phyloP scores from a whole-genome alignment of 2,797 vertebrate genomes.

The Momotus momota region DNA sequence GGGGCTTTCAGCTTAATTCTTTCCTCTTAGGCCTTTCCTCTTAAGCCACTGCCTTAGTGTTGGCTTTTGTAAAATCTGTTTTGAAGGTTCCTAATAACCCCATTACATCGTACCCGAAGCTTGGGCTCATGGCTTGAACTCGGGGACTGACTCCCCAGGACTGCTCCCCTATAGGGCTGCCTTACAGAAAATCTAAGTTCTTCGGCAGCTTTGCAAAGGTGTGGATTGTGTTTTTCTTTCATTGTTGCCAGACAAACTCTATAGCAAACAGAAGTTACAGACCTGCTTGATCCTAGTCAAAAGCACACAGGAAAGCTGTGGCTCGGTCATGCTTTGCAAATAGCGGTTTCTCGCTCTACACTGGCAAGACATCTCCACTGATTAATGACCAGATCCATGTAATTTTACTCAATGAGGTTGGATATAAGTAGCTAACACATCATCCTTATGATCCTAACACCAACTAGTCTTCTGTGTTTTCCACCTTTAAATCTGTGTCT shows the following conservation, averaged over 20 bases:
- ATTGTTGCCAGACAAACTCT: background rate
- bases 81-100: background rate
- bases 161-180: background rate
- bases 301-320: background rate
- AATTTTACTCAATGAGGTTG: background rate
- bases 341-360: background rate
- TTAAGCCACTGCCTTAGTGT: background rate
- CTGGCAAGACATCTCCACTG: background rate
- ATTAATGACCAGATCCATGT: background rate
- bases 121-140: background rate
- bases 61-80: background rate
- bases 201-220: background rate
- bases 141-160: background rate
- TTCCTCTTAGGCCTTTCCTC: background rate
- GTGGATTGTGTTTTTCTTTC: background rate
- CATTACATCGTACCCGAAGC: accelerated
- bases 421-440: background rate
- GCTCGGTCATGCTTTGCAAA: background rate
- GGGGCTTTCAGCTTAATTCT: constrained; percentile 32
- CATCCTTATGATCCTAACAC: background rate
- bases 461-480: background rate
- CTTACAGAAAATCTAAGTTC: background rate
- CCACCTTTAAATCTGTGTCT: background rate
- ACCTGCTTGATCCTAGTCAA: background rate
- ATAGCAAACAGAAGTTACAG: background rate